Evolutionary conservation across 1,140 invertebrate species (phyloP).

Genomic region (Drosophila malerkotliana): DNA sequence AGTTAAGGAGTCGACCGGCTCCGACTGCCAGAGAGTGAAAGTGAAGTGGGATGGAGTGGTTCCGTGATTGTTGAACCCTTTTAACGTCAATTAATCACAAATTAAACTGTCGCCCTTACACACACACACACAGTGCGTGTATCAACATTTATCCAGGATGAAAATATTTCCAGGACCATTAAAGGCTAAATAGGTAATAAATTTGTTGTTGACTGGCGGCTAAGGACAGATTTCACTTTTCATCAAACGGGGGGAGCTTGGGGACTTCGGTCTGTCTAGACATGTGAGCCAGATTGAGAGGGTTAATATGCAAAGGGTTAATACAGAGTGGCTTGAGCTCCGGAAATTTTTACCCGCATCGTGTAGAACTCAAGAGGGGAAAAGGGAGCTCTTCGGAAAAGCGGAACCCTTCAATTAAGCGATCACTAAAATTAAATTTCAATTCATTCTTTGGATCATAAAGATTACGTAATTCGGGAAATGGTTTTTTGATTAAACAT

Average conservation of each 20-base stretch:
- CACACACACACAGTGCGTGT: constrained; percentile 22
- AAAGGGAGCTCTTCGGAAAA: constrained; percentile 4
- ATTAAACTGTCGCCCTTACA: constrained; percentile 64
- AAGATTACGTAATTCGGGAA: not conserved
- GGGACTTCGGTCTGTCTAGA: constrained; percentile 56
- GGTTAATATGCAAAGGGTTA: constrained; percentile 36
- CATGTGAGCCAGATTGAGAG: constrained; percentile 38
- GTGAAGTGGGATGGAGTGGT: constrained; percentile 63
- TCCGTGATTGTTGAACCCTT: constrained; percentile 70
- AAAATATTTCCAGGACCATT: constrained; percentile 76
- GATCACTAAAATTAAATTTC: constrained; percentile 10
- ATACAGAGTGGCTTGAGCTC: constrained; percentile 7
- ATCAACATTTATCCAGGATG: constrained; percentile 66
- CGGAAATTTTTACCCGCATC: constrained; percentile 33
- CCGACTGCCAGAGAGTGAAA: constrained; percentile 58
- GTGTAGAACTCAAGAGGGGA: constrained; percentile 20
- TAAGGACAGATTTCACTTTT: constrained; percentile 69
- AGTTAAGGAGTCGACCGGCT: constrained; percentile 35
- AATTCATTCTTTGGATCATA: constrained; percentile 10
- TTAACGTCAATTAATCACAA: constrained; percentile 83
- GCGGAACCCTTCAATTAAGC: not conserved
- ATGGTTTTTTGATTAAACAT: not conserved
- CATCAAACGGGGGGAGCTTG: constrained; percentile 10
- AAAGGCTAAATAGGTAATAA: constrained; percentile 81
- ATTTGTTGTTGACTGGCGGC: constrained; percentile 71